Conservation (phyloP, 2,888 invertebrate genomes). For the Eremobia ochroleuca region DNA sequence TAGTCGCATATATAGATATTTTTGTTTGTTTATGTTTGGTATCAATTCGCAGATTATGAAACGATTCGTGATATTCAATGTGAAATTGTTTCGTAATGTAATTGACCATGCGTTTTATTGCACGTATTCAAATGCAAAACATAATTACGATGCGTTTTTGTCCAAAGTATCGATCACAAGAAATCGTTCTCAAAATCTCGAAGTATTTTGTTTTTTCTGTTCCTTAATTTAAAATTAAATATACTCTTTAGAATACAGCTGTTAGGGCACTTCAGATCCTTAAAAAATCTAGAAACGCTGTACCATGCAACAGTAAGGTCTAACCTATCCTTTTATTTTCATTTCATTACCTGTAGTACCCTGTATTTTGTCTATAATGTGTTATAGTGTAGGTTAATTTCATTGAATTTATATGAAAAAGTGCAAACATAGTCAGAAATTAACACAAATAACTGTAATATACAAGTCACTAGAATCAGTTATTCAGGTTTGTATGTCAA, state of each 20-base stretch:
- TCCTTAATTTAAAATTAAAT: neutral
- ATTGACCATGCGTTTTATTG: slow-evolving; percentile 53
- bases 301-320: neutral
- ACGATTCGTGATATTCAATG: slow-evolving; percentile 28
- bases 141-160: slow-evolving; percentile 58
- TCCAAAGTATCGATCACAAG: slow-evolving; percentile 65
- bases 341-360: neutral
- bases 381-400: neutral
- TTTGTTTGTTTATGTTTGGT: slow-evolving; percentile 73
- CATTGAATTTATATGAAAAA: slow-evolving; percentile 1
- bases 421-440: slow-evolving; percentile 30
- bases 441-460: slow-evolving; percentile 59
- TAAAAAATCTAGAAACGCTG: neutral
- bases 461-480: slow-evolving; percentile 33
- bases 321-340: slow-evolving; percentile 26
- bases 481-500: slow-evolving; percentile 68
- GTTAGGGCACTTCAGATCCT: neutral
- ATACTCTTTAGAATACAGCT: neutral
- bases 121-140: slow-evolving; percentile 54
- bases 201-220: slow-evolving; percentile 16
- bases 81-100: slow-evolving; percentile 27
- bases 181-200: neutral
- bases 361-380: neutral
- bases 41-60: slow-evolving; percentile 47
- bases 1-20: slow-evolving; percentile 57